Base-by-base conservation (phyloP, 2,888 invertebrate genomes). In the Priocnemis perturbator region DNA sequence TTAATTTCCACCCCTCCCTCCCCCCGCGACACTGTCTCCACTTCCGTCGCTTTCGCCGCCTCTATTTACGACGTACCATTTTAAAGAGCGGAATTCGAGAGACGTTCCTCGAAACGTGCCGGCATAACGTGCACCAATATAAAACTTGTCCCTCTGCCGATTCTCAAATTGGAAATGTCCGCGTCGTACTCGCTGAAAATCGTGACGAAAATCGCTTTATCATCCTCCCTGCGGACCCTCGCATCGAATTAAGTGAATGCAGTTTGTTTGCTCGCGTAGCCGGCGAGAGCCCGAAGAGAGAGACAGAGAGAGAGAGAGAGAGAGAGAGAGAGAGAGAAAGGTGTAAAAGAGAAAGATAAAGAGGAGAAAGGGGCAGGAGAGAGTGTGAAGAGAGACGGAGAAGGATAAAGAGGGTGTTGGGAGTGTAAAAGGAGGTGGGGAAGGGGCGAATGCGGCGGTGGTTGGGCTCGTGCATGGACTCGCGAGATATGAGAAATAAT, bases 401-500 rank as follows among this genome's bases (percentile, higher is more conserved):
- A 57, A 55, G 37, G 37, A 37, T 37, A 37, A 37, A 37, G 37
- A 37, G 37, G 11, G 37, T 37, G 37, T 37, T 9, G 37, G 37
- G 37, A 37, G 37, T 37, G 37, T 37, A 37, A 37, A 37, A 53
- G 62, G 56, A 21, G 64, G 37, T 45, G 56, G 56, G 23, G 55
- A 61, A 61, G 60, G 59, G 60, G 64, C 48, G 59, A 37, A 52
- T 61, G 30, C 67, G 65, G 57, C 65, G 73, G 64, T 68, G 67
- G 37, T 37, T 11, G 37, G 72, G 76, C 70, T 71, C 71, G 77
- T 78, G 86, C 84, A 79, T 86, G 86, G 83, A 74, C 80, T 82
- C 85, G 81, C 84, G 85, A 86, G 86, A 86, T 85, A 86, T 79
- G 86, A 86, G 86, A 86, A 86, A 86, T 86, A 86, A 86, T 86